Evolutionary conservation across 2,888 invertebrate genomes (phyloP).

Genomic region (Dione vanillae): DNA sequence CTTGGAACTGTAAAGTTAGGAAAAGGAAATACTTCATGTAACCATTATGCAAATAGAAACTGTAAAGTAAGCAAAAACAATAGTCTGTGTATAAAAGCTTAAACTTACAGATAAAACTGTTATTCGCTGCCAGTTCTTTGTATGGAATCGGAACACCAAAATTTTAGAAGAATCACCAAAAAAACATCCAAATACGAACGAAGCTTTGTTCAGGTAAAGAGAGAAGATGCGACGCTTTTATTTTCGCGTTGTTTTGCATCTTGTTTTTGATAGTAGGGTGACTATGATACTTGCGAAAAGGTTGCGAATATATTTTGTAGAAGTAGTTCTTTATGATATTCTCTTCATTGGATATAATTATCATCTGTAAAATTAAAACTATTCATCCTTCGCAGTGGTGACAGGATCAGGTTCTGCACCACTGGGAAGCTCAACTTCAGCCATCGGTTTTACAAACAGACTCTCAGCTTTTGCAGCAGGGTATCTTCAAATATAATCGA

Average conservation of each 20-base stretch:
- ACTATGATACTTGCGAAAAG: neutral
- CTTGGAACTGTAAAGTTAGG: too few species aligned
- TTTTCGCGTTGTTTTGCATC: slow-evolving; percentile 14
- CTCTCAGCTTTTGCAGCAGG: too few species aligned
- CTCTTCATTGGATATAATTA: too few species aligned
- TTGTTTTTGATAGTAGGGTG: slow-evolving; percentile 10
- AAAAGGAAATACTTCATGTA: too few species aligned
- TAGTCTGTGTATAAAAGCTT: neutral
- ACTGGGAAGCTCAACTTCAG: too few species aligned
- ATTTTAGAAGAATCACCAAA: slow-evolving; percentile 19
- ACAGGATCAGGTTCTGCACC: too few species aligned
- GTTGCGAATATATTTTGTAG: neutral
- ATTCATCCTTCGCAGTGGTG: too few species aligned
- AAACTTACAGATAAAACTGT: slow-evolving; percentile 9
- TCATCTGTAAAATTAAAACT: too few species aligned
- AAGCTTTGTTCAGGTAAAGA: slow-evolving; percentile 30
- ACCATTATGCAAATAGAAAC: neutral
- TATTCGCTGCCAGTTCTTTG: slow-evolving; percentile 14
- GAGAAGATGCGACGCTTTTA: slow-evolving; percentile 23
- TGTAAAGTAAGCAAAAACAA: neutral
- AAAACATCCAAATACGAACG: neutral
- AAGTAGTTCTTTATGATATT: too few species aligned
- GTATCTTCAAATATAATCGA: too few species aligned
- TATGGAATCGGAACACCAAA: slow-evolving; percentile 8
- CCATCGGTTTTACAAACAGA: too few species aligned